Evolutionary conservation across 2,888 invertebrate genomes (phyloP).

Genomic region (Eilema caniola): DNA sequence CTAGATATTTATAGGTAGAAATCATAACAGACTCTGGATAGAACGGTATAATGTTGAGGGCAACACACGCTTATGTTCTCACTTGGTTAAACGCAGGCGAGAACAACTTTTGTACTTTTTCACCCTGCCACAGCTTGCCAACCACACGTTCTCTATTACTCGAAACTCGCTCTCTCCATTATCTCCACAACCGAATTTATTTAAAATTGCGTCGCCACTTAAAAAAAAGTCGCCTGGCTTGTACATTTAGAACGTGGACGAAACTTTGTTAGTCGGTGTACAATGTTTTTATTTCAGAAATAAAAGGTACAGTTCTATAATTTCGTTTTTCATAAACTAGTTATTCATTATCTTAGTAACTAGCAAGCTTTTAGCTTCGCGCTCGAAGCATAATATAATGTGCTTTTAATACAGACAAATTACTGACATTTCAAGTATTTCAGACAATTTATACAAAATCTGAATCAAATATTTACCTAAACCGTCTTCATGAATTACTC

Average conservation of each 20-base stretch:
- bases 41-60: conserved; percentile 34
- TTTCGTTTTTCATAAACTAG: conserved; percentile 42
- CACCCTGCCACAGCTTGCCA: conserved; percentile 78
- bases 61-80: conserved; percentile 57
- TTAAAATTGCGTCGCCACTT: conserved; percentile 76
- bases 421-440: too few species aligned
- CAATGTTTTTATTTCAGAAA: conserved; percentile 58
- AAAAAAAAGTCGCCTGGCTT: conserved; percentile 57
- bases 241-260: conserved; percentile 59
- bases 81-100: conserved; percentile 61
- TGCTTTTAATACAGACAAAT: too few species aligned
- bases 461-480: too few species aligned
- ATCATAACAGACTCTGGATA: neutral
- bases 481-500: too few species aligned
- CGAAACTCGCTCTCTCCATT: conserved; percentile 82
- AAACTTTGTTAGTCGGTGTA: conserved; percentile 58
- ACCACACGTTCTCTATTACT: conserved; percentile 80
- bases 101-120: conserved; percentile 83
- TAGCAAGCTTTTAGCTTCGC: too few species aligned
- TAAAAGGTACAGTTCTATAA: conserved; percentile 26
- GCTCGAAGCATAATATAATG: too few species aligned
- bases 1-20: neutral
- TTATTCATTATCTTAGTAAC: neutral
- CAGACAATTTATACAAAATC: too few species aligned
- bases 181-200: conserved; percentile 80